Evolutionary conservation across 2,888 invertebrate genomes (phyloP).

Genomic region (Argynnis bischoffii): DNA sequence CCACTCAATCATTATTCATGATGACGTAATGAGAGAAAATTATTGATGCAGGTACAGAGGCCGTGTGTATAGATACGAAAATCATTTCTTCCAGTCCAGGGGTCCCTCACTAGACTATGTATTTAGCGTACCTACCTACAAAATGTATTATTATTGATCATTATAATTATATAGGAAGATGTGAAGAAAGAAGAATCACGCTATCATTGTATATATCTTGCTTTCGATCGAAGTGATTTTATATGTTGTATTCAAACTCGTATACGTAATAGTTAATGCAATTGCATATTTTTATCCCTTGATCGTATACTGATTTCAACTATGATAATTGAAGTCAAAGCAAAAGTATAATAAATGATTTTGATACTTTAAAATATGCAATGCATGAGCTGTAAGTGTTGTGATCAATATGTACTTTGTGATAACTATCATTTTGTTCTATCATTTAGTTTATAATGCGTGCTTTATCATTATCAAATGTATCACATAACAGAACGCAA

Average conservation of each 20-base stretch:
- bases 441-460: constrained; percentile 42
- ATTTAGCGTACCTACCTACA: constrained; percentile 78
- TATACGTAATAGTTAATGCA: background rate
- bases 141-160: constrained; percentile 77
- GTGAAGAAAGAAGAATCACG: constrained; percentile 40
- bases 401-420: constrained; percentile 72
- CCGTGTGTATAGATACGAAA: constrained; percentile 80
- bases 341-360: too few species aligned
- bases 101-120: constrained; percentile 77
- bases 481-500: constrained; percentile 44
- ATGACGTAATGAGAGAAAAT: constrained; percentile 57
- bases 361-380: constrained; percentile 9
- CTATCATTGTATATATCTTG: constrained; percentile 60
- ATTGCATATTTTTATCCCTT: constrained; percentile 13
- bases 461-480: constrained; percentile 40
- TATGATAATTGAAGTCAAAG: background rate
- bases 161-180: constrained; percentile 46
- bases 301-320: too few species aligned
- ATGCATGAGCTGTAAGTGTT: constrained; percentile 56
- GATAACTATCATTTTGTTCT: constrained; percentile 61
- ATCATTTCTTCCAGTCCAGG: constrained; percentile 80
- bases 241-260: constrained; percentile 55
- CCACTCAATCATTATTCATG: constrained; percentile 40
- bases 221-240: constrained; percentile 54
- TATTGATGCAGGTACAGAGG: constrained; percentile 81